Base-by-base conservation (phyloP, 2,113 vertebrate genomes). In the Acanthochromis polyacanthus region DNA sequence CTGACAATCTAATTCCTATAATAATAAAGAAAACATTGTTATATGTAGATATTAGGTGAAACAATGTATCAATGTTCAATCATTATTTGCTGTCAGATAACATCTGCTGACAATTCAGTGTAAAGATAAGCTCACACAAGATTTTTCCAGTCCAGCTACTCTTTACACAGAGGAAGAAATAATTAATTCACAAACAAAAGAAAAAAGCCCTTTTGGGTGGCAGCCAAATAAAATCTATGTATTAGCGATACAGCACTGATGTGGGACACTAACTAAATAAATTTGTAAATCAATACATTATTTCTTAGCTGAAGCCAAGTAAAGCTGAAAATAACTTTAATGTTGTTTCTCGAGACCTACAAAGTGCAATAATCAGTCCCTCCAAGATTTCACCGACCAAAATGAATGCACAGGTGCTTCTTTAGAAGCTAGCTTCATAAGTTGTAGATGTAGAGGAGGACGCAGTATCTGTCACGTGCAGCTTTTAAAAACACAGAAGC, bases 201-300 rank as follows among this genome's bases (percentile, higher is more conserved):
- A 17, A 52, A 15, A 38, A 56, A 51, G 16, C 1, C 15, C 15
- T 48, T 48, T 48, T 48, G 46, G 46, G 4, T 48, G 46, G 15
- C 19, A 70, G 65, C 72, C 38, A 28, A 43, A 59, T 22, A 60
- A 30, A 56, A 61, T 59, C 12, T 15, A 71, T 72, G 4, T 6
- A n/a, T 43, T 57, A 10, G 17, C 59, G 60, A 45, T 36, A 10
- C 32, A 8, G 32, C 20, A 4, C 51, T 38, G 50, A 56, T 36
- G 57, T 28, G 20, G 23, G 59, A 22, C 7, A 8, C 10, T 6
- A 14, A 46, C 50, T 52, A 46, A 77, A 73, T 69, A 50, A 59
- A 73, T 55, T 28, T 70, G n/a, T 55, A 19, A 32, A 52, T 77
- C 10, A 30, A 58, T 81, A 52, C 8, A 51, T 71, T 46, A 70